Evolutionary conservation across 1,140 invertebrate species (phyloP).

Genomic region (Leptinotarsa undecemlineata): DNA sequence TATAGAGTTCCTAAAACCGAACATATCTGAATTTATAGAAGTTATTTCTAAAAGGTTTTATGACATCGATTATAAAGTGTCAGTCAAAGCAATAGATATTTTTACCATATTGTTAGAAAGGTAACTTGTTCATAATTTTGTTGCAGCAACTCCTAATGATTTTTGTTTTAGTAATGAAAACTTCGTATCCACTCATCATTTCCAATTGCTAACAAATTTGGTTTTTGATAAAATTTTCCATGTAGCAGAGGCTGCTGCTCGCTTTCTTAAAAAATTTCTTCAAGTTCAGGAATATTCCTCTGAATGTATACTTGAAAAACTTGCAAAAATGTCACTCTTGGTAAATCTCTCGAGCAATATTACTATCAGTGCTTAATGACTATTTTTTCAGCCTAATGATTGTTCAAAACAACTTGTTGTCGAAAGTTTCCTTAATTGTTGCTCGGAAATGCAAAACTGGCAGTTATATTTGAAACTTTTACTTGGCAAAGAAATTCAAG

Average conservation of each 20-base stretch:
- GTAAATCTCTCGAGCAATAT: background rate
- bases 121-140: background rate
- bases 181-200: background rate
- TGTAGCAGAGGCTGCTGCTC: slow-evolving; percentile 23
- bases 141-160: background rate
- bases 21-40: slow-evolving; percentile 18
- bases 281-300: background rate
- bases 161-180: slow-evolving; percentile 6
- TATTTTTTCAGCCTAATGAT: slow-evolving; percentile 2
- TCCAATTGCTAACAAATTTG: slow-evolving; percentile 8
- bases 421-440: slow-evolving; percentile 11
- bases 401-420: slow-evolving; percentile 12
- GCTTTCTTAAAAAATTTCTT: slow-evolving; percentile 22
- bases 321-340: slow-evolving; percentile 10
- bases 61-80: slow-evolving; percentile 21
- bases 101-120: slow-evolving; percentile 10
- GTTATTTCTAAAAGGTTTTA: slow-evolving; percentile 20
- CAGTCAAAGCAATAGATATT: slow-evolving; percentile 25
- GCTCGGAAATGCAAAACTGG: slow-evolving; percentile 13
- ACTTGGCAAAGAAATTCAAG: background rate
- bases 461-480: slow-evolving; percentile 6
- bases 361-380: too few species aligned
- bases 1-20: slow-evolving; percentile 7
- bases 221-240: slow-evolving; percentile 24
- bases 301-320: background rate